Base-by-base conservation (phyloP, 2,888 invertebrate genomes). In the Carpatolechia fugitivella region DNA sequence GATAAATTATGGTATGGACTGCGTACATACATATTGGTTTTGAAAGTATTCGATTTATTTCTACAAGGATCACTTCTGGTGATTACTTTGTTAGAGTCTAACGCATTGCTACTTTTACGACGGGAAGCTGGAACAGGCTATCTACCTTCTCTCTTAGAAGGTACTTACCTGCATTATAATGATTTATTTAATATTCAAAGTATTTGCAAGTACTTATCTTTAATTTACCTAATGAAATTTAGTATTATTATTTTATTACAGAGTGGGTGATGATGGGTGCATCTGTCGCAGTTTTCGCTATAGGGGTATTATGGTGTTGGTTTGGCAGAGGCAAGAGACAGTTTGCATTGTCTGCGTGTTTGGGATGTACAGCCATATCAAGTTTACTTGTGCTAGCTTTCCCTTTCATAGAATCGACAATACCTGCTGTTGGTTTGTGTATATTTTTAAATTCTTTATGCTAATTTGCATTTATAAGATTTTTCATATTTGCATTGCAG, bases 1-100 rank as follows among this genome's bases (percentile, higher is more conserved):
- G 63, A 69, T 60, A 81, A 81, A 60, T 61, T 72, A 62, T 85
- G 86, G 85, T 63, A 70, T 58, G 70, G 85, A 49, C 70, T 89
- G 8, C 72, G 74, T 16, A 80, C 69, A 0, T 79, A 81, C 59
- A 68, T 87, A 47, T 71, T 88, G 62, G 82, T 79, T 20, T 60
- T 86, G 55, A 64, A 70, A 33, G 68, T 77, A 14, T 89, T 88
- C 75, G 86, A 88, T 70, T 70, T 87, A 65, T 82, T 80, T 68
- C 78, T 88, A 18, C 89, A 89, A 56, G 89, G 89, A 0, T 59
- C 86, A 0, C 68, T 88, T 33, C 74, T 88, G 6, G 79, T 88
- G 48, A 66, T 81, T 16, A 79, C 84, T 1, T 66, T 88, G 11
- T 65, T 87, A 61, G 80, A 87, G 60, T 79, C 74, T 59, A 85